These are phyloP conservation scores for Orchestia grillus DNA, from an alignment of 1,140 invertebrate species.

Conservation along the genomic window DNA sequence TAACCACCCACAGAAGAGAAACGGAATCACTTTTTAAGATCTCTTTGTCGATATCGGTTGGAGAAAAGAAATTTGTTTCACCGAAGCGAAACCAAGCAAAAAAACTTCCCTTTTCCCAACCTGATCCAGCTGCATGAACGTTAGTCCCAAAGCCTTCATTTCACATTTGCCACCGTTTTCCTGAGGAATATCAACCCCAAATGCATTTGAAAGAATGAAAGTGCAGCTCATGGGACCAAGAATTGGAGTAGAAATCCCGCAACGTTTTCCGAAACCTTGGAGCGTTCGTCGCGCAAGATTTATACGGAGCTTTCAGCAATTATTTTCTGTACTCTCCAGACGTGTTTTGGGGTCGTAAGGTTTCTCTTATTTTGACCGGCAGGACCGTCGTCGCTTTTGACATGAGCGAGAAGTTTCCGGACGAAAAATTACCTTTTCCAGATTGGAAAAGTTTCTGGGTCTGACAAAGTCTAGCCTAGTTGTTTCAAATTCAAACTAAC, in stretches of 20 bases:
- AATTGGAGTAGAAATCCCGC: too few relatives aligned
- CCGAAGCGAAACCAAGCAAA: neutral
- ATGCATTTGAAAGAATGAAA: too few relatives aligned
- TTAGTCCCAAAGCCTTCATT: neutral
- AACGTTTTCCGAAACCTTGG: neutral
- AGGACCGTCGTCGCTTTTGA: neutral
- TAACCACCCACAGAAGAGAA: neutral
- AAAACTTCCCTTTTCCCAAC: neutral
- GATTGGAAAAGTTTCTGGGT: neutral
- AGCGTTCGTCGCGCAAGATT: neutral
- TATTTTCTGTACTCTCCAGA: neutral
- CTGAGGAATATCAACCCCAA: too few relatives aligned
- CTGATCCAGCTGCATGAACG: neutral
- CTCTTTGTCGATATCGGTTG: neutral
- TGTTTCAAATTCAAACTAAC: neutral
- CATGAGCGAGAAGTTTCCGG: neutral
- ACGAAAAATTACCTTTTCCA: neutral
- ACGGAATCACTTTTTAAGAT: neutral
- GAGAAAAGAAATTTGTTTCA: neutral
- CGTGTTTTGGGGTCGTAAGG: neutral
- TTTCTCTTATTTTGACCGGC: neutral
- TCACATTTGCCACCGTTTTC: neutral
- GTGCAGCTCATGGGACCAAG: too few relatives aligned
- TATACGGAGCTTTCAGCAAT: neutral
- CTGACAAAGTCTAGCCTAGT: neutral